Base-by-base conservation (phyloP, 2,113 vertebrate species). In the Myotis davidii region DNA sequence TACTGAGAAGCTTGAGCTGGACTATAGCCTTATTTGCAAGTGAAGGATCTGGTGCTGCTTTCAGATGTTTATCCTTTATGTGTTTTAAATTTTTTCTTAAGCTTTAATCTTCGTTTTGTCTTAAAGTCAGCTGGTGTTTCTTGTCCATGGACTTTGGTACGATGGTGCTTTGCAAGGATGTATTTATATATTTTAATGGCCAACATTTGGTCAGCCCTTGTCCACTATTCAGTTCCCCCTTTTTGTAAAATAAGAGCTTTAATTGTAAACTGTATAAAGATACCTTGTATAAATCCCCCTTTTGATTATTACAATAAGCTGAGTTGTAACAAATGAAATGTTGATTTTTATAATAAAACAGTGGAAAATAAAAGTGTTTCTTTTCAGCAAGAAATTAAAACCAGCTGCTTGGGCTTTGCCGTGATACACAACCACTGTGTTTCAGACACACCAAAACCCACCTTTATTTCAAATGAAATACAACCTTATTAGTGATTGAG, bases 321-420 rank as follows among this genome's bases (percentile, higher is more conserved):
- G 97, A 99, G 98, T 99, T 99, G 99, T 99, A 99, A 99, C 98
- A 99, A 99, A 99, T 99, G 95, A 99, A 98, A 99, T 99, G 98
- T 99, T 99, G 98, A 99, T 99, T 99, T 99, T 99, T 98, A 98
- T 98, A 99, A 99, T 99, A 99, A 99, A 99, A 99, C 97, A 98
- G 97, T 98, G 98, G 98, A 99, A 99, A 98, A 86, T 96, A 45
- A 88, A 77, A 95, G 54, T 8, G 5, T 94, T 95, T 97, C 61
- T 82, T 93, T 94, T 90, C 32, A 90, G 42, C 45, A 88, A 88
- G 67, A 94, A 93, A 79, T 95, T 50, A 73, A 91, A 87, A 84
- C 6, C 8, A 9, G 70, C 8, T 67, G 50, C 16, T 76, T 83
- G 48, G 83, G 42, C 27, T 92, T 95, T 78, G 81, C 59, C 70